phyloP scores from a whole-genome alignment of 2,113 vertebrate genomes.

The Plotosus lineatus region DNA sequence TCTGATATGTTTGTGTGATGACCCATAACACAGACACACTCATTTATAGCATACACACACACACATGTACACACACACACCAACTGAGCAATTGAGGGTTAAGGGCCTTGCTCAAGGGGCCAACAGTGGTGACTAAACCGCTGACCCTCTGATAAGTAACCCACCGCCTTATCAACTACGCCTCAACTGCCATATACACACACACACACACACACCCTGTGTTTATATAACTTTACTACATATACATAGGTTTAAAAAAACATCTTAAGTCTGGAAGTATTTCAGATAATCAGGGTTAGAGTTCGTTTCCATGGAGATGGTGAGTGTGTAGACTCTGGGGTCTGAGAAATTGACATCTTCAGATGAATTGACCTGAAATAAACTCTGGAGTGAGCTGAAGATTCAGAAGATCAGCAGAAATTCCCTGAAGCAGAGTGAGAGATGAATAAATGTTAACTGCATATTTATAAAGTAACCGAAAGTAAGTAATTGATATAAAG shows the following conservation, averaged over 20 bases:
- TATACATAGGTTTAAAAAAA: background rate
- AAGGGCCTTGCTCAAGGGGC: no score
- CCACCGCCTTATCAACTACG: no score
- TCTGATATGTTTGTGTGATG: background rate
- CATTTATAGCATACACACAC: conserved; percentile 2
- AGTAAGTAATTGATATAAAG: no score
- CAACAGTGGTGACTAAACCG: no score
- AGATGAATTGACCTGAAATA: background rate
- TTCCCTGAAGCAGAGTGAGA: conserved; percentile 56
- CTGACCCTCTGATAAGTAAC: no score
- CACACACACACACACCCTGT: background rate
- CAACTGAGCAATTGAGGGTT: no score
- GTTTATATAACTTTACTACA: background rate
- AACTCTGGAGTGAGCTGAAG: conserved; percentile 30
- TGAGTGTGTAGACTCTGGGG: conserved; percentile 45
- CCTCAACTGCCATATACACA: no score
- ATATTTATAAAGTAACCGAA: no score
- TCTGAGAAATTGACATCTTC: conserved; percentile 4
- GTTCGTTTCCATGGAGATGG: conserved; percentile 11
- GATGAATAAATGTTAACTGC: background rate
- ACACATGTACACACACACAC: background rate
- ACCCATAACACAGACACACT: background rate
- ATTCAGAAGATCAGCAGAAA: conserved; percentile 57
- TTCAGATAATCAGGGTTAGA: conserved; percentile 3
- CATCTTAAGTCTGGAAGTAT: conserved; percentile 4